Evolutionary conservation across 2,113 vertebrate genomes (phyloP), one percentile per base, ranked within the genome.

Genomic region (Anolis sagrei): DNA sequence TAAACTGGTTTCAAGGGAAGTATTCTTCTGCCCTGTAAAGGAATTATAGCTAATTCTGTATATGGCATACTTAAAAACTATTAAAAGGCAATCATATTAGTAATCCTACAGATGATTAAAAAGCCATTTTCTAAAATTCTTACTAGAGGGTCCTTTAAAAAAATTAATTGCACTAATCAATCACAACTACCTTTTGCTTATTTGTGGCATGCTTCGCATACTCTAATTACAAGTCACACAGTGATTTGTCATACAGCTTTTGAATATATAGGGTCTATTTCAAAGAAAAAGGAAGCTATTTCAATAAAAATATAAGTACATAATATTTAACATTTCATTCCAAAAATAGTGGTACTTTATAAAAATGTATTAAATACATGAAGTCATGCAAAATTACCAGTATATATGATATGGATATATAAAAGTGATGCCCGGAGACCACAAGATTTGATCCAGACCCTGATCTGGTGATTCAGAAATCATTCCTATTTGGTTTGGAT

Each of bases 111-210:
- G 96, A 98, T 96, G 97, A 98, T 99, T 99, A 99, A 99, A 99
- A 99, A 99, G 96, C 96, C 94, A 97, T 99, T 99, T 99, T 97
- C 98, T 97, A 97, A 98, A 98, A 97, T 98, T 97, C 98, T 98
- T 98, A 95, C 94, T 98, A 97, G 98, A 98, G 96, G 95, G 96
- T 94, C 96, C 87, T 89, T 93, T 90, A 80, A 80, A 80, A 86
- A 51, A 49, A 81, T 51, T 86, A 98, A 98, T 98, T 98, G 97
- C 96, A 97, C 95, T 96, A 97, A 98, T 98, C 98, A 98, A 97
- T 97, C 97, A 97, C 95, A 97, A 96, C 97, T 95, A 94, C 96
- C 96, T 97, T 95, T 94, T 96, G 96, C 95, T 96, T 95, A 93
- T 96, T 95, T 86, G 70, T 81, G 61, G 95, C 97, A 92, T 96